Evolutionary conservation across 2,888 invertebrate species (phyloP), one percentile per base, ranked within the genome.

Genomic region (Lacanobia wlatinum): DNA sequence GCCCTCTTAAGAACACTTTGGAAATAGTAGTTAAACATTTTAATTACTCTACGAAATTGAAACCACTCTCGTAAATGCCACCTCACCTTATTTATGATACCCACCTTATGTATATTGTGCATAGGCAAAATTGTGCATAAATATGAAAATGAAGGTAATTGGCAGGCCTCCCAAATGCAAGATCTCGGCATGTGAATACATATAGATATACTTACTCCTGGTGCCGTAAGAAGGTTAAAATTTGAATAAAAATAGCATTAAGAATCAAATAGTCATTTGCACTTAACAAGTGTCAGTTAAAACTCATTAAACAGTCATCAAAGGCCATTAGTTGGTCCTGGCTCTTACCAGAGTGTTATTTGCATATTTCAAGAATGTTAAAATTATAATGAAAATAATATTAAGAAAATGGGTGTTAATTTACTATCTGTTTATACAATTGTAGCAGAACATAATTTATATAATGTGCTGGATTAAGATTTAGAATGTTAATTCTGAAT

Each of bases 241-340:
- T 78, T 78, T 63, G 2, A 71, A 81, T 78, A 14, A 69, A 59
- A 28, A 64, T 16, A 8, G 61, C 7, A 63, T 81, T 67, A 55
- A 55, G 21, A 18, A 50, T 46, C 59, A 38, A 65, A 62, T 58
- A 58, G 9, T 21, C 2, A 18, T 12, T 50, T 10, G 21, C 28
- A 14, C 16, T 14, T 12, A 43, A 8, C 4, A 43, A 21, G 1
- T n/a, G 4, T 21, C 38, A 21, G 43, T 58, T 38, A 38, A 7
- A 46, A 16, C 7, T 43, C 18, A 59, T 28, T 34, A 23, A 18
- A 21, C 28, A 52, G 34, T 23, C 6, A 40, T 50, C 14, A 18
- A 46, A 46, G 10, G 46, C 14, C 9, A n/a, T 56, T 6, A 46
- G 23, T 50, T n/a, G 16, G 23, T 21, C 14, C 46, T 21, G 18